These are phyloP conservation scores for Hydroisotoma schaefferi DNA, from an alignment of 2,888 invertebrate species.

Conservation along the genomic window DNA sequence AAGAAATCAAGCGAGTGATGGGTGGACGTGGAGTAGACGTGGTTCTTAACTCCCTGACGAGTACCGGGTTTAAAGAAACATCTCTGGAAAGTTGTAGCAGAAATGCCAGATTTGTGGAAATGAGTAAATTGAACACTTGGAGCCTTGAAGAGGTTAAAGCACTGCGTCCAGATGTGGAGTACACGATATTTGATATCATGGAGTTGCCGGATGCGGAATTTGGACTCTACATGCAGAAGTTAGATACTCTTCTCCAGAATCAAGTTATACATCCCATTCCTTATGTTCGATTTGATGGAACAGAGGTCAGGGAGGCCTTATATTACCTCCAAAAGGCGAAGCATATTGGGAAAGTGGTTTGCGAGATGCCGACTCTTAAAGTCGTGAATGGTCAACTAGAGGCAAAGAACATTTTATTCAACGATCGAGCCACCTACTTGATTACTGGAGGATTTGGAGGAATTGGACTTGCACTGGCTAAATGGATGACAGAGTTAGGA, in stretches of 20 bases:
- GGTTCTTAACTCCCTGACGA: constrained; percentile 32
- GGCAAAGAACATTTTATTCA: constrained; percentile 3
- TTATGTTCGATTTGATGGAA: constrained; percentile 10
- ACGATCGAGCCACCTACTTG: constrained; percentile 13
- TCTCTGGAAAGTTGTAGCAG: constrained; percentile 10
- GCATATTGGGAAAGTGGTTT: constrained; percentile 20
- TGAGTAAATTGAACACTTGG: constrained; percentile 30
- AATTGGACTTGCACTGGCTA: constrained; percentile 20
- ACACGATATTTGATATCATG: constrained; percentile 23
- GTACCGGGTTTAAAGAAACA: constrained; percentile 30
- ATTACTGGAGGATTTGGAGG: constrained; percentile 30
- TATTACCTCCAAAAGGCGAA: constrained; percentile 17
- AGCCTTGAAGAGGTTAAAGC: constrained; percentile 15
- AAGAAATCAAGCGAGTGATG: constrained; percentile 16
- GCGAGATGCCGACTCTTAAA: constrained; percentile 13
- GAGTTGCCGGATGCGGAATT: constrained; percentile 6
- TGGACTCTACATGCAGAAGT: not conserved
- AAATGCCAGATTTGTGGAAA: constrained; percentile 26
- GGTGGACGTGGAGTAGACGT: constrained; percentile 21
- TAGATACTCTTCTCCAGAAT: not conserved
- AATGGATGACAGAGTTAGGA: constrained; percentile 24
- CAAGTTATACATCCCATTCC: constrained; percentile 3
- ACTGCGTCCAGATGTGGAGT: constrained; percentile 27
- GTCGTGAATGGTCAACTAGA: constrained; percentile 22
- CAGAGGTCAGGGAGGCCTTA: constrained; percentile 15